Evolutionary conservation across 2,888 invertebrate genomes (phyloP), one percentile per base, ranked within the genome.

Genomic region (Tholera decimalis): DNA sequence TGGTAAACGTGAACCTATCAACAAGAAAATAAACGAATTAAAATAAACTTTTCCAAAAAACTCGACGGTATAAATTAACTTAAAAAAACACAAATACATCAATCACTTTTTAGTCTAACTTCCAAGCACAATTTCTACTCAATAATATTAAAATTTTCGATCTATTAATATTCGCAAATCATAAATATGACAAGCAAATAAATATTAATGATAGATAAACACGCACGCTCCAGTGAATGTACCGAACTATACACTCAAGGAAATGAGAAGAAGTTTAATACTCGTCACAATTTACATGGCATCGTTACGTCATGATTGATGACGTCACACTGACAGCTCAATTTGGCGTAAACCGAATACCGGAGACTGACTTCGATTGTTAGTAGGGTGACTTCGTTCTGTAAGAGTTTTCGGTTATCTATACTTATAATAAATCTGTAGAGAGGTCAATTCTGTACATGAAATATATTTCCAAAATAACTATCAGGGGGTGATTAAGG

Each of bases 301-400:
- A 89, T 91, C 91, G 89, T 92, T 92, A 91, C 83, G 72, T 61
- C 77, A 84, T 92, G 92, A 92, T 85, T 88, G 83, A 92, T 89
- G 89, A 86, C 77, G 77, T 79, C 77, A 77, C 62, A 59, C 61
- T 87, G 89, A 84, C 89, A 88, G 89, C 88, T 90, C 93, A 91
- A 91, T 92, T 91, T 90, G 86, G 89, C 89, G 88, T 88, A 85
- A 88, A 89, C 86, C 87, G 86, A 89, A 88, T 85, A 83, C 82
- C 66, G 82, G 72, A 53, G 69, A 57, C 73, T 72, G 77, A 80
- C 78, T 85, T 85, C 82, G 81, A 82, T 80, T 81, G 74, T 65
- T 39, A 30, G 66, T 86, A 83, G 89, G 90, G 88, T 89, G 85
- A 73, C 81, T 37, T 39, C 18, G 18, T 6, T 35, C 8, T 22